These are phyloP conservation scores for Colossoma macropomum DNA, from an alignment of 2,113 vertebrate species.

Conservation along the genomic window DNA sequence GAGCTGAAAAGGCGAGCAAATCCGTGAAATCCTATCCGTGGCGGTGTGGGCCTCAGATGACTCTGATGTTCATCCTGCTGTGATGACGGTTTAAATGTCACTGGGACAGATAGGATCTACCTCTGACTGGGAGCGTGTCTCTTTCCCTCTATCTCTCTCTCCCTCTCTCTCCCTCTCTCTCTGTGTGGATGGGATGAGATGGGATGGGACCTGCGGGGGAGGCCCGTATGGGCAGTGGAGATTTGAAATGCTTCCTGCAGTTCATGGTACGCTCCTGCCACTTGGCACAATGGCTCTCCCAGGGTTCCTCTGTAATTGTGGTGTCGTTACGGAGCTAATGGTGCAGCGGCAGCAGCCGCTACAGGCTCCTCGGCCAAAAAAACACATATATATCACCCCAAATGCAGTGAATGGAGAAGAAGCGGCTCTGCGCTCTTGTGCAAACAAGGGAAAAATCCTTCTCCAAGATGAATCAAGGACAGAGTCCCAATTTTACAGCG, in stretches of 20 bases:
- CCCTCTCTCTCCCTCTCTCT: constrained; percentile 15
- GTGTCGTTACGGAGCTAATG: constrained; percentile 61
- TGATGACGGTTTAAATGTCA: constrained; percentile 53
- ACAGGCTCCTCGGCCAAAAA: constrained; percentile 25
- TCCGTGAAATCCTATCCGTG: constrained; percentile 60
- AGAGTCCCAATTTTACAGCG: constrained; percentile 45
- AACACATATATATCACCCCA: constrained; percentile 20
- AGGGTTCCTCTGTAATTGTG: constrained; percentile 53
- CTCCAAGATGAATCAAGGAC: constrained; percentile 41
- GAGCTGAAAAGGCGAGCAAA: constrained; percentile 41
- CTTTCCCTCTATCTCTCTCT: neutral
- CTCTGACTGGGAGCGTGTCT: constrained; percentile 29
- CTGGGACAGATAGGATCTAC: constrained; percentile 49
- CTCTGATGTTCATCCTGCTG: constrained; percentile 52
- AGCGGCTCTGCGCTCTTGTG: constrained; percentile 16
- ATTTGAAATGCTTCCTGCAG: constrained; percentile 28
- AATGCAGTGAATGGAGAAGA: constrained; percentile 10
- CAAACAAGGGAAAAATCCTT: constrained; percentile 46
- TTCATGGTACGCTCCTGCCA: constrained; percentile 41
- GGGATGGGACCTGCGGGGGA: neutral
- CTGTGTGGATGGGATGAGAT: neutral
- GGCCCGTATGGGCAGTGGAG: constrained; percentile 32
- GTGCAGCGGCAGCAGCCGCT: constrained; percentile 45
- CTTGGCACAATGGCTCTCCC: constrained; percentile 39
- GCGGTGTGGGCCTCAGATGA: constrained; percentile 45